A percentile compares a stretch with the other conserved stretches of the same genome.
These are phyloP conservation scores for Sebastes schlegelii DNA, from an alignment of 2,113 vertebrate species.

Conservation along the genomic window DNA sequence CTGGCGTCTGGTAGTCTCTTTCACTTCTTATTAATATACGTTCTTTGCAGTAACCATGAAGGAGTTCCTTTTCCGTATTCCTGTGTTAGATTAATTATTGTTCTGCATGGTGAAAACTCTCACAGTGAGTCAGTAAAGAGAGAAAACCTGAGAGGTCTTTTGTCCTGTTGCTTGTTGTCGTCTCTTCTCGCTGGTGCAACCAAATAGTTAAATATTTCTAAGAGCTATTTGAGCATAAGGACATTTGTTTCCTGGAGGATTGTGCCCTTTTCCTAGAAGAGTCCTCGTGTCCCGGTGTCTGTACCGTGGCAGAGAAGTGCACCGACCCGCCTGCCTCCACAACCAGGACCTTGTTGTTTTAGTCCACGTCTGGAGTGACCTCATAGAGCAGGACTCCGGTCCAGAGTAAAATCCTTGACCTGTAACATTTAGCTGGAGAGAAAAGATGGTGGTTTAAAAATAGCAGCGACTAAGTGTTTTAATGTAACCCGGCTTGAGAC, in stretches of 20 bases:
- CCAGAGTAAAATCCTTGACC: conserved; percentile 21
- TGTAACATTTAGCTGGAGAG: conserved; percentile 20
- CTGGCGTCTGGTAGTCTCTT: too few species aligned
- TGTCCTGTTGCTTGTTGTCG: background rate
- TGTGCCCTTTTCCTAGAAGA: conserved; percentile 9
- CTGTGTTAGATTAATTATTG: background rate
- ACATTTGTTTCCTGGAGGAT: conserved; percentile 2
- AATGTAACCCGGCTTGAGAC: conserved; percentile 30
- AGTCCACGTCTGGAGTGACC: background rate
- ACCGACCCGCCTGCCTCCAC: background rate
- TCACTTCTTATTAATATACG: too few species aligned
- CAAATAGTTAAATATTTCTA: conserved; percentile 3
- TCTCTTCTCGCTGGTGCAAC: conserved; percentile 13
- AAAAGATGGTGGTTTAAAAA: conserved; percentile 44
- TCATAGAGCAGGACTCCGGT: conserved; percentile 2
- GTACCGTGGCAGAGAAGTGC: background rate
- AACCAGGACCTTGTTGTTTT: conserved; percentile 2
- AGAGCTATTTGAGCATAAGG: background rate
- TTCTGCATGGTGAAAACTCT: background rate
- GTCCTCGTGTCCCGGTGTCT: background rate
- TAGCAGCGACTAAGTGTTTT: conserved; percentile 43
- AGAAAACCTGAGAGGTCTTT: background rate
- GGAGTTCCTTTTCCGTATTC: background rate
- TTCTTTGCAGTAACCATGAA: too few species aligned
- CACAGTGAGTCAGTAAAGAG: background rate